phyloP scores from a whole-genome alignment of 2,888 invertebrate species.

The Polietes domitor region DNA sequence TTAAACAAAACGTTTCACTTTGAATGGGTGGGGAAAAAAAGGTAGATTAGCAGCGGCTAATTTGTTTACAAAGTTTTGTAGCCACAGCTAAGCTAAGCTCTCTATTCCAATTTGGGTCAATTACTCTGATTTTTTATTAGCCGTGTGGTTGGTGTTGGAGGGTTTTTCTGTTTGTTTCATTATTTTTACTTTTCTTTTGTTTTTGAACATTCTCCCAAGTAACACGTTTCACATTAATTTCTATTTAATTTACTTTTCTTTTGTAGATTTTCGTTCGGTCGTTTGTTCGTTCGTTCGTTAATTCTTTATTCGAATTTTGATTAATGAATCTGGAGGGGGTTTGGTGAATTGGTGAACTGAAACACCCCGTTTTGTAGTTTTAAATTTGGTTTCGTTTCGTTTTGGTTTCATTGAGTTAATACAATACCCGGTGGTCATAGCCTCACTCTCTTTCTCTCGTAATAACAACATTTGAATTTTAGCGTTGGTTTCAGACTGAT shows the following conservation, averaged over 20 bases:
- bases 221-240: slow-evolving; percentile 21
- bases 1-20: background rate
- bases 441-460: too few relatives aligned
- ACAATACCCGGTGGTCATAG: background rate
- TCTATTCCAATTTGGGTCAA: slow-evolving; percentile 50
- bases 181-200: slow-evolving; percentile 5
- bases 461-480: slow-evolving; percentile 52
- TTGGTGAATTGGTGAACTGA: background rate
- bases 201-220: background rate
- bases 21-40: background rate
- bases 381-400: background rate
- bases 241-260: background rate
- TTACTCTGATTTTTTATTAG: slow-evolving; percentile 46
- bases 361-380: background rate
- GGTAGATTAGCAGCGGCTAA: background rate
- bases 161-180: slow-evolving; percentile 17
- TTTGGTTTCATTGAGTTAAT: slow-evolving; percentile 26
- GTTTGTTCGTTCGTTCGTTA: too few relatives aligned
- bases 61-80: background rate
- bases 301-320: background rate
- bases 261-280: background rate
- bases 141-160: slow-evolving; percentile 21
- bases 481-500: slow-evolving; percentile 57
- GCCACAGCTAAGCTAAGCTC: too few relatives aligned
- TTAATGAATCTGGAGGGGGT: slow-evolving; percentile 1